phyloP scores from a whole-genome alignment of 2,888 invertebrate species.

The Frankliniella fusca region DNA sequence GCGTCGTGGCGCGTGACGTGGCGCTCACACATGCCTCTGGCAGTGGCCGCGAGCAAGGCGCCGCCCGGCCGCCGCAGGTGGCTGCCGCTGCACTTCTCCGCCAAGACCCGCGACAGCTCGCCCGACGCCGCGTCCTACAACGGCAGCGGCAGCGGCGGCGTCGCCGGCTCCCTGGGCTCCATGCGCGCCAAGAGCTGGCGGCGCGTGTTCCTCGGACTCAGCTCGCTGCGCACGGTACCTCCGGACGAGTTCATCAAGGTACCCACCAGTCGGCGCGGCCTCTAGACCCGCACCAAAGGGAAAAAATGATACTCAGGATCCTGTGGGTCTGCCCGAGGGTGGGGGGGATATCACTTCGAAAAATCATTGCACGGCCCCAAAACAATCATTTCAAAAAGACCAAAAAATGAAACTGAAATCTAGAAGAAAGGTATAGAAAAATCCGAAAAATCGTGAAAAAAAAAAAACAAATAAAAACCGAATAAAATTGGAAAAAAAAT shows the following conservation, averaged over 20 bases:
- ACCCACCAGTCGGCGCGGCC: conserved; percentile 36
- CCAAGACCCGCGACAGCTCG: conserved; percentile 28
- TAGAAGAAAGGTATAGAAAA: too few relatives aligned
- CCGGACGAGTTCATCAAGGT: conserved; percentile 50
- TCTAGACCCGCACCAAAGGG: too few relatives aligned
- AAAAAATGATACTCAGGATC: too few relatives aligned
- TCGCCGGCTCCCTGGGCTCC: conserved; percentile 35
- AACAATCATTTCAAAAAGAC: too few relatives aligned
- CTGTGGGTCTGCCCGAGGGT: too few relatives aligned
- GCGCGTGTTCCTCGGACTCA: conserved; percentile 47
- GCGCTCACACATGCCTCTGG: neutral
- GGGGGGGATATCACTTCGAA: too few relatives aligned
- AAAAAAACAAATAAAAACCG: too few relatives aligned
- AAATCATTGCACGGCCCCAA: too few relatives aligned
- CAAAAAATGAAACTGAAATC: too few relatives aligned
- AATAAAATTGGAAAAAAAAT: too few relatives aligned
- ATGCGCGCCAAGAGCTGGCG: conserved; percentile 47
- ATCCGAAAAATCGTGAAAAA: too few relatives aligned
- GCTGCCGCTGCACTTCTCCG: conserved; percentile 30
- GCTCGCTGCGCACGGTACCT: conserved; percentile 47
- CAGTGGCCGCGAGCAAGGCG: neutral
- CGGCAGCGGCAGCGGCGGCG: conserved; percentile 25
- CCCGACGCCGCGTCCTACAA: neutral
- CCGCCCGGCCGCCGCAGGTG: conserved; percentile 20
- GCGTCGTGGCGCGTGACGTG: neutral